phyloP scores from a whole-genome alignment of 2,888 invertebrate genomes.

The Taenaris catops region DNA sequence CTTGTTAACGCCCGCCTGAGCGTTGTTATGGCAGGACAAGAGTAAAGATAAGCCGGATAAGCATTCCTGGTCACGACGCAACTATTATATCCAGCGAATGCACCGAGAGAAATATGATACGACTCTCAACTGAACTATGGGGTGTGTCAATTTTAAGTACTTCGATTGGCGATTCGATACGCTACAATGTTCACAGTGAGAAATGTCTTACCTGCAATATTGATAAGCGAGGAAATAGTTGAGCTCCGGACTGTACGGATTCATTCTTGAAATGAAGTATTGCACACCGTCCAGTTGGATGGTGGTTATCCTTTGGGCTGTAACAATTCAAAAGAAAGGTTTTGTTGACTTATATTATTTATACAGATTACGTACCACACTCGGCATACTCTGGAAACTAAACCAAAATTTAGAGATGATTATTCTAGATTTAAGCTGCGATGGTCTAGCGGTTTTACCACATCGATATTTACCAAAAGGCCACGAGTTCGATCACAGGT shows the following conservation, averaged over 20 bases:
- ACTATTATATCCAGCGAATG: constrained; percentile 39
- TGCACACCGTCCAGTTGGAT: constrained; percentile 92
- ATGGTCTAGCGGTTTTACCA: too few species aligned
- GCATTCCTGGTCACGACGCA: constrained; percentile 61
- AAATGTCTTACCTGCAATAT: constrained; percentile 82
- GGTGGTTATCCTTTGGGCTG: constrained; percentile 92
- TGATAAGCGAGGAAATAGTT: constrained; percentile 94
- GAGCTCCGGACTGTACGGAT: constrained; percentile 91
- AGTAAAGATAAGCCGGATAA: constrained; percentile 61
- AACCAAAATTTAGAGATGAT: too few species aligned
- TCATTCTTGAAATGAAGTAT: constrained; percentile 92
- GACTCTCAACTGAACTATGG: constrained; percentile 29
- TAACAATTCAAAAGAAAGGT: too few species aligned
- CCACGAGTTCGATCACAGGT: too few species aligned
- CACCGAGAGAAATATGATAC: constrained; percentile 40
- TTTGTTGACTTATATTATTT: too few species aligned
- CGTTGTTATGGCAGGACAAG: constrained; percentile 50
- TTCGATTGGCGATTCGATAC: constrained; percentile 22
- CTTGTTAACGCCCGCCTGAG: constrained; percentile 54
- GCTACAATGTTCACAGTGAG: constrained; percentile 18
- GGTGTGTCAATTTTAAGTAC: constrained; percentile 26
- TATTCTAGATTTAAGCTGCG: too few species aligned
- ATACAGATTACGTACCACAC: too few species aligned
- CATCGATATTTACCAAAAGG: too few species aligned
- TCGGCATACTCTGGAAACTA: too few species aligned